phyloP scores from a whole-genome alignment of 2,113 vertebrate genomes.

The Eulacestoma nigropectus region DNA sequence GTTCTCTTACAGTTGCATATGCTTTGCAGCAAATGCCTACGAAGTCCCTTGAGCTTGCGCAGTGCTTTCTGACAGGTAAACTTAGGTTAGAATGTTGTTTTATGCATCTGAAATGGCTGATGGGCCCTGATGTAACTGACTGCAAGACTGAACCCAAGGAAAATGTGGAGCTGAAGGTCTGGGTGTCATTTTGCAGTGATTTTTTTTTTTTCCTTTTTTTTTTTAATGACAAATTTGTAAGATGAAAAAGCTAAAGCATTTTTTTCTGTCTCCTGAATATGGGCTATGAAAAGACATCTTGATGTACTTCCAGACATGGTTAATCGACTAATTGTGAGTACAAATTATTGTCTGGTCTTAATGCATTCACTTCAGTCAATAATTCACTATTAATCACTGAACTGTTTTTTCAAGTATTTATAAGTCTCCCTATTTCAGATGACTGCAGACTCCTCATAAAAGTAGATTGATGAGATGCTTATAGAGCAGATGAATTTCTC shows the following conservation, averaged over 20 bases:
- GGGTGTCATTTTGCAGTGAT: not conserved
- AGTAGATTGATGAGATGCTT: not conserved
- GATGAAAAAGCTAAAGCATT: not conserved
- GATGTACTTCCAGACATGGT: not conserved
- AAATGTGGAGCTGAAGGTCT: not conserved
- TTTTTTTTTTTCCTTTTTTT: not conserved
- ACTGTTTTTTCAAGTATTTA: not conserved
- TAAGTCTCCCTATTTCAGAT: not conserved
- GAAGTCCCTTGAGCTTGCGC: not conserved
- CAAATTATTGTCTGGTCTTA: not conserved
- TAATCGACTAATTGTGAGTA: constrained; percentile 1
- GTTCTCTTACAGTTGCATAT: not conserved
- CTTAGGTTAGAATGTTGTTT: not conserved
- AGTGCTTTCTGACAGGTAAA: not conserved
- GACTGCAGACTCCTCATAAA: not conserved
- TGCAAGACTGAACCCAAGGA: not conserved
- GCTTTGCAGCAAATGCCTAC: not conserved
- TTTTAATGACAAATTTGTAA: not conserved
- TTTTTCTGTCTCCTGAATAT: not conserved
- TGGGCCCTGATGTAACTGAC: not conserved
- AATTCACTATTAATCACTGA: constrained; percentile 5
- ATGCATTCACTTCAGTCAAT: not conserved
- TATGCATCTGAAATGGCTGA: not conserved
- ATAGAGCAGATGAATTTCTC: not conserved
- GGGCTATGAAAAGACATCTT: not conserved